Evolutionary conservation across 1,140 invertebrate species (phyloP).

Genomic region (Trichogramma pretiosum): DNA sequence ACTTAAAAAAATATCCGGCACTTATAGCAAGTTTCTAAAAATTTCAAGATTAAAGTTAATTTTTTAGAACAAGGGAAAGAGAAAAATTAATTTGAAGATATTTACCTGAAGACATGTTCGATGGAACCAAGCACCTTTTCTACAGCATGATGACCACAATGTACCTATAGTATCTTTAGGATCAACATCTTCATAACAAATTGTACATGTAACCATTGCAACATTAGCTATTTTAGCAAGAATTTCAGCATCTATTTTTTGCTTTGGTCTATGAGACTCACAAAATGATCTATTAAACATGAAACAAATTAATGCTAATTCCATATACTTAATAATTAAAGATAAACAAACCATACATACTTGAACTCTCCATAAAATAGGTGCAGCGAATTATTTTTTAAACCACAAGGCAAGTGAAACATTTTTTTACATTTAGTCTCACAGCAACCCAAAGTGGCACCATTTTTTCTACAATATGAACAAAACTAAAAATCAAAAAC

Average conservation of each 20-base stretch:
- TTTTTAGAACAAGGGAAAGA: constrained; percentile 1
- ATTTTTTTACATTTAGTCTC: constrained; percentile 46
- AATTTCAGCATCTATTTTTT: constrained; percentile 39
- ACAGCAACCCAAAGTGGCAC: constrained; percentile 57
- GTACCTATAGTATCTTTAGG: constrained; percentile 35
- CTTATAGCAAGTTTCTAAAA: constrained; percentile 51
- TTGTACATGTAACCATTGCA: constrained; percentile 41
- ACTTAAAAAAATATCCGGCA: constrained; percentile 63
- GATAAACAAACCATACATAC: constrained; percentile 32
- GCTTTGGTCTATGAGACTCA: constrained; percentile 47
- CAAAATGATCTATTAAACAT: constrained; percentile 51
- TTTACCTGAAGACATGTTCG: constrained; percentile 52
- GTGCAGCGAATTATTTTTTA: constrained; percentile 46
- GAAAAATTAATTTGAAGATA: too few species aligned
- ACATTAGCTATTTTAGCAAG: constrained; percentile 22
- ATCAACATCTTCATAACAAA: constrained; percentile 50
- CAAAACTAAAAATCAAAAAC: too few species aligned
- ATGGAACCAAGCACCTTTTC: constrained; percentile 55
- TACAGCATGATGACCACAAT: constrained; percentile 55
- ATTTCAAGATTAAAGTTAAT: constrained; percentile 7
- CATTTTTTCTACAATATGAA: constrained; percentile 49
- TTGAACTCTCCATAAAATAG: constrained; percentile 56
- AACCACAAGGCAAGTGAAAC: constrained; percentile 59
- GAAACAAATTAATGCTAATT: constrained; percentile 5
- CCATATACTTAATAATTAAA: constrained; percentile 2